Evolutionary conservation across 2,113 vertebrate species (phyloP).

Genomic region (Rhinoptilus africanus): DNA sequence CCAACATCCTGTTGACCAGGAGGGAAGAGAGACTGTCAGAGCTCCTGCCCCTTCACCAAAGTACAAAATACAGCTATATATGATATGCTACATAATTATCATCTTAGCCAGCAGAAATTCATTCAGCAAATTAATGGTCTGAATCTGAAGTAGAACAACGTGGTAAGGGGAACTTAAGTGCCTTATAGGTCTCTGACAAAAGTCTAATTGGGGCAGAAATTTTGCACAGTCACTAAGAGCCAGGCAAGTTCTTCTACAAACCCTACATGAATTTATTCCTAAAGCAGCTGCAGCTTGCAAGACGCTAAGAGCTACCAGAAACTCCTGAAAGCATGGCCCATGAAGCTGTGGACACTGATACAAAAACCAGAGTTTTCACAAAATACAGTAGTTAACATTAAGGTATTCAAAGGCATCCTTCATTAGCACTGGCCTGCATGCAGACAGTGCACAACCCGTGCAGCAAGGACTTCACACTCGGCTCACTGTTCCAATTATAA

Average conservation of each 20-base stretch:
- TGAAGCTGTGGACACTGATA: not conserved
- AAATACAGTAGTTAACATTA: not conserved
- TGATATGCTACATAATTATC: not conserved
- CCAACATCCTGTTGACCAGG: not conserved
- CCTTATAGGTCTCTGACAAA: not conserved
- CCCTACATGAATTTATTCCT: not conserved
- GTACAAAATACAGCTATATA: not conserved
- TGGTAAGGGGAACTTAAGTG: not conserved
- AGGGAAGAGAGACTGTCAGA: not conserved
- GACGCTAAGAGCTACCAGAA: not conserved
- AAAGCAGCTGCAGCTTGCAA: not conserved
- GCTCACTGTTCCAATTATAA: not conserved
- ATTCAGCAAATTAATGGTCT: not conserved
- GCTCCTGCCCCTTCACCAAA: not conserved
- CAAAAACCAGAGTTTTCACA: not conserved
- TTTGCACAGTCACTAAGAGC: not conserved
- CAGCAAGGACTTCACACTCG: not conserved
- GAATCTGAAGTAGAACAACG: not conserved
- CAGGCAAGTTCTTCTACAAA: not conserved
- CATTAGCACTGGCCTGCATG: not conserved
- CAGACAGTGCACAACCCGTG: not conserved
- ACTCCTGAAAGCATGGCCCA: not conserved
- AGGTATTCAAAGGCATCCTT: not conserved
- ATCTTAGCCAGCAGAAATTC: not conserved
- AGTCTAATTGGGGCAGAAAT: not conserved